Conservation (phyloP, 2,888 invertebrate genomes). For the Lydus trimaculatus region DNA sequence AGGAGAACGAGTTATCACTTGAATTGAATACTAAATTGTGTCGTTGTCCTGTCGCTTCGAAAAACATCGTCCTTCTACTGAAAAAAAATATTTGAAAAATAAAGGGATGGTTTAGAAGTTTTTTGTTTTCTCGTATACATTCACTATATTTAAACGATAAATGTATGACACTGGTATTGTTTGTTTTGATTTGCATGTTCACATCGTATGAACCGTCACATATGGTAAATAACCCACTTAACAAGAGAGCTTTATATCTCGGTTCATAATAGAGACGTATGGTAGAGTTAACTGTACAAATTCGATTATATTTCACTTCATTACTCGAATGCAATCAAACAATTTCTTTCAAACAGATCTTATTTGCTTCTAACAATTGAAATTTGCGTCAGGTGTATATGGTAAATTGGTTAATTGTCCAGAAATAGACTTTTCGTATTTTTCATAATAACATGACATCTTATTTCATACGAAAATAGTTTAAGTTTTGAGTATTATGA, state of each 20-base stretch:
- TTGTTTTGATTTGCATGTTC: conserved; percentile 37
- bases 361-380: neutral
- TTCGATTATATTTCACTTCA: conserved; percentile 27
- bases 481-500: conserved; percentile 48
- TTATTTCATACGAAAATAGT: conserved; percentile 34
- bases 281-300: conserved; percentile 27
- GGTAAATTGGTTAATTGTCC: conserved; percentile 11
- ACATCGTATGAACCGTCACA: conserved; percentile 37
- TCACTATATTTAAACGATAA: neutral
- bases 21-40: conserved; percentile 7
- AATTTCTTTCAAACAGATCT: neutral
- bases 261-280: neutral
- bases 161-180: conserved; percentile 3
- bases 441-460: conserved; percentile 40
- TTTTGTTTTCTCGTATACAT: neutral
- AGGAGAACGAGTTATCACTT: neutral
- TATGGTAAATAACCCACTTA: conserved; percentile 38
- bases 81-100: neutral
- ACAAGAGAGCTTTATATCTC: conserved; percentile 13
- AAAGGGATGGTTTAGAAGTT: neutral
- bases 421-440: conserved; percentile 16
- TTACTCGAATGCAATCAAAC: conserved; percentile 24
- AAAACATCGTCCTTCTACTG: neutral
- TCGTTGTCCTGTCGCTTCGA: neutral
- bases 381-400: neutral